Evolutionary conservation across 2,113 vertebrate genomes (phyloP).

Genomic region (Oryzias melastigma): DNA sequence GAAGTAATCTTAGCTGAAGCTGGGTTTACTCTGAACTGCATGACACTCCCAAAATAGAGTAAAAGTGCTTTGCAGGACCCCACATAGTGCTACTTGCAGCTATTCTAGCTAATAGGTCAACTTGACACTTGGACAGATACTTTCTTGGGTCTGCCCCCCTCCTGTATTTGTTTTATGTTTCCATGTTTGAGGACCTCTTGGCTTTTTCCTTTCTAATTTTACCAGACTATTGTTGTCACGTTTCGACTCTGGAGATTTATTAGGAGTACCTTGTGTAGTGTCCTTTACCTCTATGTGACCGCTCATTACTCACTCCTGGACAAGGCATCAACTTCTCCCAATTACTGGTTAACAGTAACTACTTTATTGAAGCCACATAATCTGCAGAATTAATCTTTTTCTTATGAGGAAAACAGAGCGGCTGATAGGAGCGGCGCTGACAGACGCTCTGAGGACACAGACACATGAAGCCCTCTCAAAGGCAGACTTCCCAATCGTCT

Average conservation of each 20-base stretch:
- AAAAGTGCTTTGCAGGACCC: background rate
- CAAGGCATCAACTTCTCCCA: conserved; percentile 55
- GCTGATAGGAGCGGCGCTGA: conserved; percentile 63
- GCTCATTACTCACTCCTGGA: conserved; percentile 34
- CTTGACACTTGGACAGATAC: conserved; percentile 16
- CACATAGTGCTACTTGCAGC: conserved; percentile 12
- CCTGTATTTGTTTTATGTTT: conserved; percentile 2
- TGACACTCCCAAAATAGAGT: background rate
- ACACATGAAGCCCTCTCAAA: conserved; percentile 38
- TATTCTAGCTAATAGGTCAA: conserved; percentile 15
- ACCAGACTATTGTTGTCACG: background rate
- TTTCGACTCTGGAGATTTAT: conserved; percentile 18
- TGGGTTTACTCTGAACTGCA: background rate
- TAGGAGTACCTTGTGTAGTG: conserved; percentile 8
- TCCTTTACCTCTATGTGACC: conserved; percentile 54
- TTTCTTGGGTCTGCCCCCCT: conserved; percentile 5
- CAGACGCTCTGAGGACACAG: conserved; percentile 59
- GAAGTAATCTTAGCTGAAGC: background rate
- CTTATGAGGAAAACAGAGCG: conserved; percentile 67
- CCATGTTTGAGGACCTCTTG: background rate
- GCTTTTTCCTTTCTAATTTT: background rate
- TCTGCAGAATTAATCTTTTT: conserved; percentile 75
- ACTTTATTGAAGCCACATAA: conserved; percentile 69
- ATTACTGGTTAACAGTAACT: conserved; percentile 64
- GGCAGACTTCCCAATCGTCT: conserved; percentile 69